phyloP scores from a whole-genome alignment of 1,140 invertebrate species.

The Centruroides vittatus region DNA sequence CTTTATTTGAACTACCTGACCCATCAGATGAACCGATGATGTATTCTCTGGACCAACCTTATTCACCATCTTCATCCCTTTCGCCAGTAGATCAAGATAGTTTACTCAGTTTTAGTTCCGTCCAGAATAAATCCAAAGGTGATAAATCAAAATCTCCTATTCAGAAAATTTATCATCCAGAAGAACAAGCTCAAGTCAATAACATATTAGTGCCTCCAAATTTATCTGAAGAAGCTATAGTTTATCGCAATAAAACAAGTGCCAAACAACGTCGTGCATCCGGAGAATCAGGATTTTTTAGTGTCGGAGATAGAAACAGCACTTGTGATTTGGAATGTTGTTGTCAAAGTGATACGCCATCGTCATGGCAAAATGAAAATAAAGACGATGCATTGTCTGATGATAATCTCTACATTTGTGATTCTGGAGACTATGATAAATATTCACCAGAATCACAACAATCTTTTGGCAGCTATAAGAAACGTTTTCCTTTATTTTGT shows the following conservation, averaged over 20 bases:
- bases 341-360: conserved; percentile 5
- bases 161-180: neutral
- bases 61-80: conserved; percentile 3
- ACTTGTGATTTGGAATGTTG: conserved; percentile 19
- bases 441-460: neutral
- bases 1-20: no score
- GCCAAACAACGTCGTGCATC: conserved; percentile 51
- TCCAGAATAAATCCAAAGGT: neutral
- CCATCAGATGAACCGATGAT: no score
- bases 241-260: conserved; percentile 14
- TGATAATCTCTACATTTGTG: neutral
- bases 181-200: neutral
- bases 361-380: conserved; percentile 2
- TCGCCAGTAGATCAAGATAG: conserved; percentile 6
- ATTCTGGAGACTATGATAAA: neutral
- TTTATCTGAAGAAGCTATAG: conserved; percentile 3
- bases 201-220: conserved; percentile 8
- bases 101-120: neutral
- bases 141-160: neutral
- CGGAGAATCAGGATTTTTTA: conserved; percentile 77
- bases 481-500: conserved; percentile 7
- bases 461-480: neutral
- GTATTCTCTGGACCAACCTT: conserved; percentile 1
- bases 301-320: conserved; percentile 46
- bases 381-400: neutral